Base-by-base conservation (phyloP, 2,797 vertebrate species). In the Silurus lanzhouensis region DNA sequence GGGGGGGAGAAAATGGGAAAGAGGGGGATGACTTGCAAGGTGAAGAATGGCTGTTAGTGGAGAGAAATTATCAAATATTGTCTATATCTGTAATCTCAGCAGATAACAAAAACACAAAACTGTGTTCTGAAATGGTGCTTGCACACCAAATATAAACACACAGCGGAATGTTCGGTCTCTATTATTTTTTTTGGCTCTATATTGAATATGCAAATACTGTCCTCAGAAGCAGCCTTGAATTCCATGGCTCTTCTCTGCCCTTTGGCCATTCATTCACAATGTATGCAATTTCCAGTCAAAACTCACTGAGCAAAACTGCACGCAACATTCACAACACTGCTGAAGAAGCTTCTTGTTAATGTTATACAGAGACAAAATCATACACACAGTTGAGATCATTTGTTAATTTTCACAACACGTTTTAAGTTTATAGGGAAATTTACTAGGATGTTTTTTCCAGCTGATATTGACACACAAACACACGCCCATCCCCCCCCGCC, bases 371-470 rank as follows among this genome's bases (percentile, higher is more conserved):
- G 94, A 95, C 93, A 94, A 52, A 7, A 52, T 52, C 48, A 52
- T 52, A 52, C 6, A 10, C 48, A 52, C 8, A 1, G 48, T 94
- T 94, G 95, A 95, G 94, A 96, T 96, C 95, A 96, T 96, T 94
- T 94, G 95, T 95, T 96, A 94, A 94, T 95, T 94, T 94, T 94
- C 94, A 95, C 95, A 95, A 95, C 95, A 95, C 3, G 95, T 94
- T 66, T 83, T 72, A 96, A 66, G n/a, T 66, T 48, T 66, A 27
- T 27, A 27, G 1, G 44, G 9, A 95, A 95, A 94, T 94, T 95
- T 96, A 96, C 96, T 96, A 95, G 94, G 95, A 95, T 95, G 94
- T 95, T 96, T 96, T 97, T 95, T 96, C 94, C 94, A 95, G 94
- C 95, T 96, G 96, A 96, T 96, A 96, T 95, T 96, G 95, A 96